phyloP scores from a whole-genome alignment of 2,113 vertebrate species.

The Corydoras sp. region DNA sequence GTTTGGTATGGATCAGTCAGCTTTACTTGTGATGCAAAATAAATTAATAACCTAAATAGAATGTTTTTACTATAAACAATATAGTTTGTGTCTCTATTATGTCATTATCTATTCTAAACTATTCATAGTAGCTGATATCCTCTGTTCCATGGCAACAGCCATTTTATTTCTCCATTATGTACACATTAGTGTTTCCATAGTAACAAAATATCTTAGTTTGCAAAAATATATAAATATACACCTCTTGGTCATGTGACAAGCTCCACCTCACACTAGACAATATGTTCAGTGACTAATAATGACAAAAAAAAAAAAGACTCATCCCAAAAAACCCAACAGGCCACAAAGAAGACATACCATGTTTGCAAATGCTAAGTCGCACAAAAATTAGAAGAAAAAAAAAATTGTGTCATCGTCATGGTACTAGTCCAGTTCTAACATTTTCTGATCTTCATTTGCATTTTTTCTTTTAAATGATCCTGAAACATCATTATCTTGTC shows the following conservation, averaged over 20 bases:
- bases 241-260: not conserved
- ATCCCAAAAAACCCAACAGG: no score
- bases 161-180: slow-evolving; percentile 26
- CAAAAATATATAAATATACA: slow-evolving; percentile 4
- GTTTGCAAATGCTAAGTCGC: not conserved
- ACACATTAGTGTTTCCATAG: slow-evolving; percentile 32
- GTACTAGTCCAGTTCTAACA: no score
- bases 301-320: no score
- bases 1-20: no score
- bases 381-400: no score
- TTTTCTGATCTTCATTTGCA: no score
- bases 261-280: not conserved
- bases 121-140: slow-evolving; percentile 25
- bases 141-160: slow-evolving; percentile 27
- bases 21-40: no score
- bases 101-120: slow-evolving; percentile 22
- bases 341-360: not conserved
- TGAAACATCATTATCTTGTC: no score
- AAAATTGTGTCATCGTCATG: no score
- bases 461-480: no score
- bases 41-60: not conserved
- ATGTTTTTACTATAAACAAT: slow-evolving; percentile 1
- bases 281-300: no score
- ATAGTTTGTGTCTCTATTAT: slow-evolving; percentile 20
- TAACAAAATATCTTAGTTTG: slow-evolving; percentile 26